Conservation (phyloP, 2,888 invertebrate species). For the Matsumyia berberina region DNA sequence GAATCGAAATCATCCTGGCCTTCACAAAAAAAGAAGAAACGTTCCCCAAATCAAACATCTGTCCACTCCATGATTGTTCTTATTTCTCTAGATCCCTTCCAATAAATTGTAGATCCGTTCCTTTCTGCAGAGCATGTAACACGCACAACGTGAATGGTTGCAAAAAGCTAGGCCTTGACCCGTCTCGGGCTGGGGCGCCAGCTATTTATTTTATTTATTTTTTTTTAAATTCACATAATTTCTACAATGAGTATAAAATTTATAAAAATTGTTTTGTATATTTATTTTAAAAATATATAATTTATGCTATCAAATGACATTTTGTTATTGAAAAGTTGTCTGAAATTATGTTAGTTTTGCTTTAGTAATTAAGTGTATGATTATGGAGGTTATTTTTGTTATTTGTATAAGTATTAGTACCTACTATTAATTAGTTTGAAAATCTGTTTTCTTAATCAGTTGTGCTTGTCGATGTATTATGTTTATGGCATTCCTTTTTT, state of each 20-base stretch:
- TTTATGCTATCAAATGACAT: neutral
- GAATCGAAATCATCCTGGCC: too few relatives aligned
- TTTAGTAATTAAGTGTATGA: conserved; percentile 26
- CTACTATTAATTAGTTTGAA: neutral
- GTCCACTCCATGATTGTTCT: too few relatives aligned
- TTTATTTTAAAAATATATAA: conserved; percentile 58
- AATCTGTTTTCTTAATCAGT: conserved; percentile 2
- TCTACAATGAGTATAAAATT: conserved; percentile 63
- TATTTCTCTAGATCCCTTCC: too few relatives aligned
- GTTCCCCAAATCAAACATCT: too few relatives aligned
- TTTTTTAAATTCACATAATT: conserved; percentile 39
- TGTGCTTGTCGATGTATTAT: conserved; percentile 52
- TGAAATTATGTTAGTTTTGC: conserved; percentile 12
- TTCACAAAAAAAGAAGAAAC: too few relatives aligned
- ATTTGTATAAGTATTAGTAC: neutral
- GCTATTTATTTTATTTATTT: too few relatives aligned
- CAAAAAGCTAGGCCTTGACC: too few relatives aligned
- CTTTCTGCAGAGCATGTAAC: too few relatives aligned
- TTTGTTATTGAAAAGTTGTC: neutral
- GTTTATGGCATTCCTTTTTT: neutral
- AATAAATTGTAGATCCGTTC: too few relatives aligned
- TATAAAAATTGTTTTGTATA: conserved; percentile 46
- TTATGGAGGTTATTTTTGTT: conserved; percentile 28
- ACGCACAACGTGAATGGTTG: too few relatives aligned
- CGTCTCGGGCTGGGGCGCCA: too few relatives aligned